These are phyloP conservation scores for Mixornis gularis DNA, from an alignment of 2,113 vertebrate genomes.

Conservation along the genomic window DNA sequence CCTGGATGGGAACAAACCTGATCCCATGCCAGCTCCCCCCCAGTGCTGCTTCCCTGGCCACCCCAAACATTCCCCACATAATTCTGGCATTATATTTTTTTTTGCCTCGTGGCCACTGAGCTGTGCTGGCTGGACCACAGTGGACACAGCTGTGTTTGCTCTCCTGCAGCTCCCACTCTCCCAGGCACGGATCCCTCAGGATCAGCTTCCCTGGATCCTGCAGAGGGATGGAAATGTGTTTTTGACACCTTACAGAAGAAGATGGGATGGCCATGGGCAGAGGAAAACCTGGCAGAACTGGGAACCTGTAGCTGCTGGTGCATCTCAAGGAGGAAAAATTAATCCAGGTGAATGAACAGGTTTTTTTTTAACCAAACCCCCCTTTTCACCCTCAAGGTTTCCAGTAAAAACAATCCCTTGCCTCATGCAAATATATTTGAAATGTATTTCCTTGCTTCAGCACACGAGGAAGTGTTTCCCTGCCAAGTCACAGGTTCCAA, in stretches of 20 bases:
- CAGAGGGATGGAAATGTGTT: background rate
- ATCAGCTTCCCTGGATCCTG: background rate
- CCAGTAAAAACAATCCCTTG: background rate
- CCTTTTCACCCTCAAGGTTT: background rate
- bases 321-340: background rate
- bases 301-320: background rate
- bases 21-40: background rate
- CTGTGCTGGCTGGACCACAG: background rate
- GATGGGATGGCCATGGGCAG: rapidly evolving
- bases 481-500: slow-evolving; percentile 30
- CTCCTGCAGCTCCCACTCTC: background rate
- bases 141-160: background rate
- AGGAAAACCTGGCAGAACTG: background rate
- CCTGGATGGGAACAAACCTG: rapidly evolving
- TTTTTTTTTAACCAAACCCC: background rate
- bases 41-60: background rate
- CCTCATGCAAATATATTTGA: background rate
- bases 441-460: background rate
- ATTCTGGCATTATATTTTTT: rapidly evolving
- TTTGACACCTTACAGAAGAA: too few species aligned
- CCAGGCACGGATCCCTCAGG: background rate
- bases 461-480: background rate
- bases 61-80: background rate
- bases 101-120: rapidly evolving
- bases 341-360: rapidly evolving